Evolutionary conservation across 2,888 invertebrate genomes (phyloP), one percentile per base, ranked within the genome.

Genomic region (Drosophila mimica): DNA sequence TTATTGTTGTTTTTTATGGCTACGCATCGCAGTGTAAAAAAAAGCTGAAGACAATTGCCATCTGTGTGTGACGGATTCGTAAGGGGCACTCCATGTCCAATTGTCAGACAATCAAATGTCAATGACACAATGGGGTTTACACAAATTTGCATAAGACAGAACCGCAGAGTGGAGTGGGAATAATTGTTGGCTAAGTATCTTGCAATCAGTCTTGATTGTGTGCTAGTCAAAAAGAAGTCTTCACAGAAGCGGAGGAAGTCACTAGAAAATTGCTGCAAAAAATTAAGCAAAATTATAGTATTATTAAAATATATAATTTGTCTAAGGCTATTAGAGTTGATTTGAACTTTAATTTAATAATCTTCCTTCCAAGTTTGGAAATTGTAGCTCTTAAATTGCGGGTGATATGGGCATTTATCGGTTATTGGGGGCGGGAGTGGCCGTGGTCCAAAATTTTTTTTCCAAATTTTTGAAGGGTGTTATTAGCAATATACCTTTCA

Each of bases 71-170:
- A 54, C 60, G 25, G 51, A 80, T 76, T 76, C 48, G 65, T 43
- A 51, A 80, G 46, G 80, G 69, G 33, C 54, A 28, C 57, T 58
- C 17, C 66, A 53, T 62, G 58, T 62, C 66, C 67, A 75, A 74
- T 75, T 62, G 48, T 38, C 61, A n/a, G 34, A 52, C 58, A 36
- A 34, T 28, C 30, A 30, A 43, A 78, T 58, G 77, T 76, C 76
- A 78, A 76, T 71, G 77, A 77, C 76, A 68, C 49, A 30, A n/a
- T 38, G 7, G 17, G 20, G 20, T 20, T 20, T 40, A 54, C 20
- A 20, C 30, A 68, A 13, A 68, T 79, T 76, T 79, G 63, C 76
- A 74, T 79, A 70, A 52, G 46, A 25, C 28, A 15, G 7, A 36
- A 43, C 43, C 43, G 15, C 34, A 53, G 11, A 33, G 13, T 20